phyloP scores from a whole-genome alignment of 2,888 invertebrate species.

The Carabus problematicus region DNA sequence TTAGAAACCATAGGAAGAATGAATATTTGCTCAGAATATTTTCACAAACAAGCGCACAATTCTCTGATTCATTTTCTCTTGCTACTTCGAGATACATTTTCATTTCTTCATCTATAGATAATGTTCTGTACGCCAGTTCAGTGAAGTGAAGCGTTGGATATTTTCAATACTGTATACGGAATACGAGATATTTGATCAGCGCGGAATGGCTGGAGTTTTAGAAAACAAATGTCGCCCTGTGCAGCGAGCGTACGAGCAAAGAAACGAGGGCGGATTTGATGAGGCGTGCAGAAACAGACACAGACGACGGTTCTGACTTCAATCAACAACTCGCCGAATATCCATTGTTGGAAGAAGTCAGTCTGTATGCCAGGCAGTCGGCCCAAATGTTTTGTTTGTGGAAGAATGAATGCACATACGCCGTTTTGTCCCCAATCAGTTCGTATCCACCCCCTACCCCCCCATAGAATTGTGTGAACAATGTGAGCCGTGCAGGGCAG shows the following conservation, averaged over 20 bases:
- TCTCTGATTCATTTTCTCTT: no score
- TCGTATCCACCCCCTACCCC: background rate
- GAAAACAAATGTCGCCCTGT: slow-evolving; percentile 4
- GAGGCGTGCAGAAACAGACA: background rate
- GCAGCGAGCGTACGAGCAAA: background rate
- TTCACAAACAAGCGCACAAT: no score
- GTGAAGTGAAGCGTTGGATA: no score
- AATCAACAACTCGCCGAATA: background rate
- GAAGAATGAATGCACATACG: slow-evolving; percentile 3
- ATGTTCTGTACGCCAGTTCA: no score
- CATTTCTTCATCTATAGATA: no score
- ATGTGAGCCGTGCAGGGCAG: no score
- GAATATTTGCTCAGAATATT: no score
- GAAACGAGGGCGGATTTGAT: slow-evolving; percentile 6
- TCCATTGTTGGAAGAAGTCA: slow-evolving; percentile 2
- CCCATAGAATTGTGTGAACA: no score
- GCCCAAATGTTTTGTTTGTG: background rate
- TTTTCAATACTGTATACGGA: no score
- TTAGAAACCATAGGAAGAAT: no score
- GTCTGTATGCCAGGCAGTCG: background rate
- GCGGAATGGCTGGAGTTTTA: background rate
- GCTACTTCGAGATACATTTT: no score
- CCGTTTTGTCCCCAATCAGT: slow-evolving; percentile 1
- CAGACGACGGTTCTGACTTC: slow-evolving; percentile 1
- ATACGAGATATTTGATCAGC: no score